A percentile compares a stretch with the other conserved stretches of the same genome.
These are phyloP conservation scores for Oryzaephilus surinamensis DNA, from an alignment of 1,140 invertebrate species.

Conservation along the genomic window DNA sequence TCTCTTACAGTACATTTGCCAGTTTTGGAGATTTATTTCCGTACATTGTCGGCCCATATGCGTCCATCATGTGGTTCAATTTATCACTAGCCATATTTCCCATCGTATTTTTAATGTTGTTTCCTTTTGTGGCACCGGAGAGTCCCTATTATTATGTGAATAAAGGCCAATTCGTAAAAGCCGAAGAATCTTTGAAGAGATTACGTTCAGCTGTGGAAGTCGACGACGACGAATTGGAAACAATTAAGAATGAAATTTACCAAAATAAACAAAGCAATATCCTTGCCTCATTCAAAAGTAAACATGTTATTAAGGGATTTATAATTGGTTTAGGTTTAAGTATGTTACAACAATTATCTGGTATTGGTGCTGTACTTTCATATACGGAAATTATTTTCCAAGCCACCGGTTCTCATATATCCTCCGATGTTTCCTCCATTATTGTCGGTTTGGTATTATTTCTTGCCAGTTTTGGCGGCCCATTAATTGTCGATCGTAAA, in stretches of 20 bases:
- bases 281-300: not conserved
- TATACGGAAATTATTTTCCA: too few relatives aligned
- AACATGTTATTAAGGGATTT: slow-evolving; percentile 2
- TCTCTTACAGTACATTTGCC: slow-evolving; percentile 14
- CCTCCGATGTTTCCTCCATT: too few relatives aligned
- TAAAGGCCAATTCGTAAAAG: slow-evolving; percentile 47
- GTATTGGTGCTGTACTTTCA: too few relatives aligned
- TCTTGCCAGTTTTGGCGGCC: slow-evolving; percentile 54
- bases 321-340: too few relatives aligned
- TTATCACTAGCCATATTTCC: slow-evolving; percentile 39
- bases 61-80: slow-evolving; percentile 44
- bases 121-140: slow-evolving; percentile 49
- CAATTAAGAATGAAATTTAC: slow-evolving; percentile 42
- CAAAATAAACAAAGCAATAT: slow-evolving; percentile 1
- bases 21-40: slow-evolving; percentile 24
- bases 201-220: slow-evolving; percentile 43
- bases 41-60: slow-evolving; percentile 48
- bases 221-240: slow-evolving; percentile 46
- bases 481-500: slow-evolving; percentile 58
- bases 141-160: slow-evolving; percentile 59
- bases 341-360: too few relatives aligned
- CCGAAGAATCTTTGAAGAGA: slow-evolving; percentile 47
- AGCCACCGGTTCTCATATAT: too few relatives aligned
- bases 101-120: slow-evolving; percentile 40
- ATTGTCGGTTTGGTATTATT: too few relatives aligned